Evolutionary conservation across 2,113 vertebrate species (phyloP).

Genomic region (human (Homo sapiens)): DNA sequence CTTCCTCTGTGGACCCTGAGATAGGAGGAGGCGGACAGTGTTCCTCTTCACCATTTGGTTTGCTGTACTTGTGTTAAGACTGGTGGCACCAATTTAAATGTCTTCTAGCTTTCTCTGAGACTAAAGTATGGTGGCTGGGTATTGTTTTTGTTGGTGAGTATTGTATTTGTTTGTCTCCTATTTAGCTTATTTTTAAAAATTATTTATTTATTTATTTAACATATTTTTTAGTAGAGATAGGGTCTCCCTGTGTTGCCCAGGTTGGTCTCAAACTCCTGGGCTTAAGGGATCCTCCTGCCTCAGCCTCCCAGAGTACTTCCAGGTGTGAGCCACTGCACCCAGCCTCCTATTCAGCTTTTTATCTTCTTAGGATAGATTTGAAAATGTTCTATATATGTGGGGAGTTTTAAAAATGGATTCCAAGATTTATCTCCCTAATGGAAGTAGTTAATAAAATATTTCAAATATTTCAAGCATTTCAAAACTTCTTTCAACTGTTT

Average conservation of each 20-base stretch:
- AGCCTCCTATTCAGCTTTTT: background rate
- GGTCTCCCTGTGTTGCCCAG: too few species aligned
- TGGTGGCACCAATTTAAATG: background rate
- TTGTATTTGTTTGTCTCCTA: background rate
- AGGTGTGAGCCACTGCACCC: too few species aligned
- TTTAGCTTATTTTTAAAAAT: background rate
- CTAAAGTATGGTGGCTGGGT: too few species aligned
- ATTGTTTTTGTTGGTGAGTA: background rate
- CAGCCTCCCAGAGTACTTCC: too few species aligned
- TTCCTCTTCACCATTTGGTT: rapidly evolving
- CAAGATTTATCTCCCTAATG: background rate
- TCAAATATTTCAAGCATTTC: background rate
- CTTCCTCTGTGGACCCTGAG: background rate
- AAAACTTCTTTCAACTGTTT: background rate
- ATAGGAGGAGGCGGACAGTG: rapidly evolving
- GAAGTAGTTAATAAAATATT: background rate
- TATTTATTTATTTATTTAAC: too few species aligned
- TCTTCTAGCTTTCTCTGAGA: background rate
- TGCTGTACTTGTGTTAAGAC: background rate
- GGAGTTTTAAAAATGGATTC: background rate
- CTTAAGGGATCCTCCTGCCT: too few species aligned
- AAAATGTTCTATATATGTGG: background rate
- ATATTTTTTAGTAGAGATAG: too few species aligned
- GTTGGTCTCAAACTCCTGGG: too few species aligned
- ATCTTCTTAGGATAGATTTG: background rate